Percentiles rank a stretch among this genome's conserved stretches.
Conservation (phyloP, 2,888 invertebrate species). For the Heliconius erato region DNA sequence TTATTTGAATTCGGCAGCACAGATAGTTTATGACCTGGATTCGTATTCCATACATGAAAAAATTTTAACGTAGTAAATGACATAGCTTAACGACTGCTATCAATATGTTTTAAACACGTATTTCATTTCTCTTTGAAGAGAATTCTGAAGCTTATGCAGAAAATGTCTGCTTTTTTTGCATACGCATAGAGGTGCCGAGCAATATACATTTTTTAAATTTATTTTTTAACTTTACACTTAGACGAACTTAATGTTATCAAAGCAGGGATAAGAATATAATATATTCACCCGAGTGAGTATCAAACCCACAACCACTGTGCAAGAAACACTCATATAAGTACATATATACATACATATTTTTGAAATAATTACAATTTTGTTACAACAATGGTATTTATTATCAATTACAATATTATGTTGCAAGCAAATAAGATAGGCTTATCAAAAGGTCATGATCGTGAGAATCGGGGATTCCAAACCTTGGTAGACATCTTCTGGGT, state of each 20-base stretch:
- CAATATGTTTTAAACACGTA: constrained; percentile 5
- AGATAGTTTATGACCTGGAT: constrained; percentile 13
- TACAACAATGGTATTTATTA: constrained; percentile 27
- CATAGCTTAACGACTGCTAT: constrained; percentile 3
- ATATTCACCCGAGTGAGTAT: too few relatives aligned
- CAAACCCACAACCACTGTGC: too few relatives aligned
- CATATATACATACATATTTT: not conserved
- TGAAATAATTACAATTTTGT: not conserved
- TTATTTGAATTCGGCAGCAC: not conserved
- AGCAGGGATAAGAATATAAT: too few relatives aligned
- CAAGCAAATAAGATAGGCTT: constrained; percentile 35
- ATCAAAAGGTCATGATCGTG: constrained; percentile 50
- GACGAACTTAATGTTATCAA: not conserved
- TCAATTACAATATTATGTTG: constrained; percentile 40
- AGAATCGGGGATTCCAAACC: constrained; percentile 42
- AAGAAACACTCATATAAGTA: not conserved
- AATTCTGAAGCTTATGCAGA: not conserved
- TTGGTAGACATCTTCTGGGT: constrained; percentile 41
- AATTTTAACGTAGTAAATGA: not conserved
- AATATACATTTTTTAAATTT: not conserved
- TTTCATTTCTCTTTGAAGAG: not conserved
- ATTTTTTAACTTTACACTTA: not conserved
- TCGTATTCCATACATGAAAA: not conserved
- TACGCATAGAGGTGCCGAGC: not conserved
- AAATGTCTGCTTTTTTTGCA: not conserved